Evolutionary conservation across 2,113 vertebrate species (phyloP), one percentile per base, ranked within the genome.

Genomic region (Hemiprocne comata): DNA sequence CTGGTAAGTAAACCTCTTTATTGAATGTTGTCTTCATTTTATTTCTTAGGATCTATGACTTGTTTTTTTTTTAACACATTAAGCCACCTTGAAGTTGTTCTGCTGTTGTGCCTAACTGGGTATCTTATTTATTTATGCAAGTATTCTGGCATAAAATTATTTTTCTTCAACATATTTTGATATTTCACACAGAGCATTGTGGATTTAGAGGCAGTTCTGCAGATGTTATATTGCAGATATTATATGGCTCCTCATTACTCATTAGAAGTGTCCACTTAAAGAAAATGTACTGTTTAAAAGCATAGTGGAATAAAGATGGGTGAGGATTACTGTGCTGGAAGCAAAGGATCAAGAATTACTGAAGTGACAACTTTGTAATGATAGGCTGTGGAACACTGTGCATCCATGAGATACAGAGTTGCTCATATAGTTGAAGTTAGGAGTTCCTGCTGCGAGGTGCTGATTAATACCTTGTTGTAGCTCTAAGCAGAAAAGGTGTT

Each of bases 1-100:
- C 97, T 99, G 97, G 99, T 99, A 96, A 98, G 99, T 98, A 54
- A 80, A 86, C 15, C 2, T 23, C 31, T 66, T 88, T 34, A 29
- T 76, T 87, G 23, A 61, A 18, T 36, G 2, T 50, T 72, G 18
- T 64, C 21, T 77, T 78, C 0, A 7, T 74, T 89, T 61, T 78
- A 36, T 64, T 46, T 91, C 28, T 60, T 54, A 13, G 5, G 7
- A 14, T 66, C 71, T 58, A 15, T 16, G 1, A 48, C 8, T 66
- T 26, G 16, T 72, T 42, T 17, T 6, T 44, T 62, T 71, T 85
- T 69, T 65, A 85, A 36, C 33, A 6, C 2, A 1, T 75, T 82
- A 28, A 54, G 8, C 28, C 8, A 28, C 33, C 21, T 46, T 48
- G 26, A 80, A 93, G 26, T 40, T 64, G 29, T 72, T 89, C 40